Percentiles rank a stretch among this genome's conserved stretches.
Conservation (phyloP, 2,888 invertebrate species). For the Euplagia quadripunctaria region DNA sequence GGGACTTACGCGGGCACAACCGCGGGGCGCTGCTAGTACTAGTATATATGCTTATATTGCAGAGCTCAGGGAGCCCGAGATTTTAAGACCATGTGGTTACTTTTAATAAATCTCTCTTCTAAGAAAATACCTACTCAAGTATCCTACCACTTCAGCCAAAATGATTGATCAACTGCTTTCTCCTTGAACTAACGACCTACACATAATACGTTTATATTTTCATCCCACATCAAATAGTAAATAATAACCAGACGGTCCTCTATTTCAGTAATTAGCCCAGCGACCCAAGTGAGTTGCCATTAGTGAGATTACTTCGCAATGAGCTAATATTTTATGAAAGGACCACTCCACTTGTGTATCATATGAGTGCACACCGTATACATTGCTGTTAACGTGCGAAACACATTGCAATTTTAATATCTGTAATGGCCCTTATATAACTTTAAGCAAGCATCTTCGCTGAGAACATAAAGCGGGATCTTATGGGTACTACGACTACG, state of each 20-base stretch:
- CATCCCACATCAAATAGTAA: conserved; percentile 7
- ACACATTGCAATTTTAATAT: conserved; percentile 5
- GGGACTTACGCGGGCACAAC: no score
- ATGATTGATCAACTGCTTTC: neutral
- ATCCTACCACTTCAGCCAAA: neutral
- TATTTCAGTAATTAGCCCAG: conserved; percentile 53
- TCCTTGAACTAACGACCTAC: neutral
- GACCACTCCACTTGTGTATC: conserved; percentile 39
- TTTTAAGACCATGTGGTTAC: no score
- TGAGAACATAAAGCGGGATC: neutral
- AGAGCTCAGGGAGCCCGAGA: no score
- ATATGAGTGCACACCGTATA: conserved; percentile 23
- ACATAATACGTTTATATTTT: neutral
- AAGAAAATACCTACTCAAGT: no score
- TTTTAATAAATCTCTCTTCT: no score
- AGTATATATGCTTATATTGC: no score
- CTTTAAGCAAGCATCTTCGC: neutral
- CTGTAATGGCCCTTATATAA: conserved; percentile 1
- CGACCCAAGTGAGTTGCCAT: conserved; percentile 48
- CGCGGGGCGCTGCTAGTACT: no score
- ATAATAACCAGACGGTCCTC: conserved; percentile 14
- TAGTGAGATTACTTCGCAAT: conserved; percentile 59
- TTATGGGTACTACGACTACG: no score
- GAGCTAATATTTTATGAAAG: conserved; percentile 65
- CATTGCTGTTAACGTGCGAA: conserved; percentile 24